Evolutionary conservation across 2,113 vertebrate species (phyloP).

Genomic region (Nycticorax nycticorax): DNA sequence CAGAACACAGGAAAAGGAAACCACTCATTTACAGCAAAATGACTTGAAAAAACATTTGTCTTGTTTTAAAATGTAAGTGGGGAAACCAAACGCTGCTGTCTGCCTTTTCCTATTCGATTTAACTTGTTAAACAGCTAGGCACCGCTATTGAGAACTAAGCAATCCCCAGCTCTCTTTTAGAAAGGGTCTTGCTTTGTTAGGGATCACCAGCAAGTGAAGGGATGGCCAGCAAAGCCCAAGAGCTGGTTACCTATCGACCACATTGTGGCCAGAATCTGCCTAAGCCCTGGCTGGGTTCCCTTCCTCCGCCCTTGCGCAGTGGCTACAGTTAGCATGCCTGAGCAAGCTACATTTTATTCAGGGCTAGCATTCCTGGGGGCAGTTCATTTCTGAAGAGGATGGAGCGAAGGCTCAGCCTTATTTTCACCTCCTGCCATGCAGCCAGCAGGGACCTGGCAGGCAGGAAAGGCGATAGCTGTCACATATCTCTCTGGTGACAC

Average conservation of each 20-base stretch:
- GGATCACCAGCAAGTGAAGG: background rate
- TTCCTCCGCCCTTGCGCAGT: rapidly evolving
- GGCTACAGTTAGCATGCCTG: background rate
- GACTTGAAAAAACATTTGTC: background rate
- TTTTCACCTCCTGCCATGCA: background rate
- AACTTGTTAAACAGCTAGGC: background rate
- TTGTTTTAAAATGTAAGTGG: background rate
- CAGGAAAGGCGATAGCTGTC: background rate
- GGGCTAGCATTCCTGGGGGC: background rate
- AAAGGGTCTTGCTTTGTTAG: background rate
- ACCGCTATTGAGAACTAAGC: background rate
- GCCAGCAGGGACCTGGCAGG: background rate
- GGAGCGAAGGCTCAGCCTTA: background rate
- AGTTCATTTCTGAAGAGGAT: background rate
- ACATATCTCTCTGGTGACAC: background rate
- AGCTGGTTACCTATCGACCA: rapidly evolving
- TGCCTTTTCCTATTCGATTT: background rate
- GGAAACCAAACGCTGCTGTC: background rate
- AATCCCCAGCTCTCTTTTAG: background rate
- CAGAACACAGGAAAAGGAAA: background rate
- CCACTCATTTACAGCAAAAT: background rate
- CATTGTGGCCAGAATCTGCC: rapidly evolving
- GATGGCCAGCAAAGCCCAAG: background rate
- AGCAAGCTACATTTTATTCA: background rate
- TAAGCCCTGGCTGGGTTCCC: background rate